Evolutionary conservation across 2,888 invertebrate species (phyloP).

Genomic region (Euplagia quadripunctaria): DNA sequence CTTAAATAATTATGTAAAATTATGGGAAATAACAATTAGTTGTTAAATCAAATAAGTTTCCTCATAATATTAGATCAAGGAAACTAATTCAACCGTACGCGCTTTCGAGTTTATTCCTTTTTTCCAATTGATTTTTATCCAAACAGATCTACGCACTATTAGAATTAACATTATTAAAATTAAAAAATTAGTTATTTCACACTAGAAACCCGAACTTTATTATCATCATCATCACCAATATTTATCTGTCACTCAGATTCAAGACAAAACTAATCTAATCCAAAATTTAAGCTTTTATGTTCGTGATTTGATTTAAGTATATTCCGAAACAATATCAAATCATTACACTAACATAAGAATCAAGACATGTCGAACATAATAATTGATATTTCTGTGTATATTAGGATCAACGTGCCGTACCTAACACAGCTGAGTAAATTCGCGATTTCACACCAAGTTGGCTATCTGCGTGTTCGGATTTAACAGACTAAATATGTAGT

Average conservation of each 20-base stretch:
- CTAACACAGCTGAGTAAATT: background rate
- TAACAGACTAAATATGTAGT: background rate
- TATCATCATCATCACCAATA: too few relatives aligned
- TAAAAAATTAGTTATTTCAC: background rate
- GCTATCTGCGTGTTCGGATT: background rate
- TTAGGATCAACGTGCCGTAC: background rate
- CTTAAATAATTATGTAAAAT: too few relatives aligned
- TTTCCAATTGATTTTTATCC: background rate
- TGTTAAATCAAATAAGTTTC: background rate
- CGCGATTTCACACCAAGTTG: background rate
- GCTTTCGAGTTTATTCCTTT: background rate
- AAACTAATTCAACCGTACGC: background rate
- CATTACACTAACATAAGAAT: background rate
- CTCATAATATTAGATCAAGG: background rate
- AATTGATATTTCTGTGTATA: background rate
- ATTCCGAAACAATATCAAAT: background rate
- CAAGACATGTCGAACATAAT: background rate
- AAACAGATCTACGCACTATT: background rate
- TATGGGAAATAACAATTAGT: too few relatives aligned
- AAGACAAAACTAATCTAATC: background rate
- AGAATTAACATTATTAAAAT: too few relatives aligned
- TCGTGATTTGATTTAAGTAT: background rate
- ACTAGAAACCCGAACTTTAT: background rate
- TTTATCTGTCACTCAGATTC: background rate
- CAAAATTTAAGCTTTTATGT: background rate